Conservation (phyloP, 2,797 vertebrate genomes). For the Antrozous pallidus region DNA sequence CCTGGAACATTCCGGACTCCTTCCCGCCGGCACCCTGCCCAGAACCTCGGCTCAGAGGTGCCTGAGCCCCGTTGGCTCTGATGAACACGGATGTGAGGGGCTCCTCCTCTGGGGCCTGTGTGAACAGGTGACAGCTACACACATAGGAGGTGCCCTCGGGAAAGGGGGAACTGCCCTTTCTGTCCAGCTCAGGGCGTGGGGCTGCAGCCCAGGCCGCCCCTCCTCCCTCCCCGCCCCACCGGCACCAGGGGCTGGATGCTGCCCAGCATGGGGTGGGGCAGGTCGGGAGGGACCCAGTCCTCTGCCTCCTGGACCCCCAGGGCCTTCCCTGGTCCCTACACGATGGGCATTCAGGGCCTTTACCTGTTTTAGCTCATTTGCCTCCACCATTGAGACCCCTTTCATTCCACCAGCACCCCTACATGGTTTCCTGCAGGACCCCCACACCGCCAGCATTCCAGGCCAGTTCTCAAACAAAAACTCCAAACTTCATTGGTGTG, state of each 20-base stretch:
- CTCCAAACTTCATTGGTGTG: not conserved
- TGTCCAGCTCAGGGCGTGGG: no score
- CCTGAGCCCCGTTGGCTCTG: fast-evolving
- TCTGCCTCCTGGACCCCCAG: not conserved
- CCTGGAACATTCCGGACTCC: fast-evolving
- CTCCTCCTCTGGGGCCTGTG: not conserved
- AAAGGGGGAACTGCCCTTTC: not conserved
- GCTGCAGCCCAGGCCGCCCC: not conserved
- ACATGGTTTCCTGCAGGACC: not conserved
- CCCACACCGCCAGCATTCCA: not conserved
- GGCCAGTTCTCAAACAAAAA: not conserved
- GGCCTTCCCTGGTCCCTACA: no score
- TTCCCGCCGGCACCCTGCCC: not conserved
- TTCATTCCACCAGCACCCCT: not conserved
- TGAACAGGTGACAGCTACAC: not conserved
- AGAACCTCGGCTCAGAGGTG: not conserved
- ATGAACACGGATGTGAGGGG: no score
- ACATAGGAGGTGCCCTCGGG: not conserved
- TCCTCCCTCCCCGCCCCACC: no score
- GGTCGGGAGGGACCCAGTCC: not conserved
- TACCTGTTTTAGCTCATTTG: no score
- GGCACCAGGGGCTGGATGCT: no score
- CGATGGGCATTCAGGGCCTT: not conserved
- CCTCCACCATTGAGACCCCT: not conserved
- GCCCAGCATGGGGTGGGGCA: not conserved